Evolutionary conservation across 2,113 vertebrate genomes (phyloP).

Genomic region (Zapus hudsonius): DNA sequence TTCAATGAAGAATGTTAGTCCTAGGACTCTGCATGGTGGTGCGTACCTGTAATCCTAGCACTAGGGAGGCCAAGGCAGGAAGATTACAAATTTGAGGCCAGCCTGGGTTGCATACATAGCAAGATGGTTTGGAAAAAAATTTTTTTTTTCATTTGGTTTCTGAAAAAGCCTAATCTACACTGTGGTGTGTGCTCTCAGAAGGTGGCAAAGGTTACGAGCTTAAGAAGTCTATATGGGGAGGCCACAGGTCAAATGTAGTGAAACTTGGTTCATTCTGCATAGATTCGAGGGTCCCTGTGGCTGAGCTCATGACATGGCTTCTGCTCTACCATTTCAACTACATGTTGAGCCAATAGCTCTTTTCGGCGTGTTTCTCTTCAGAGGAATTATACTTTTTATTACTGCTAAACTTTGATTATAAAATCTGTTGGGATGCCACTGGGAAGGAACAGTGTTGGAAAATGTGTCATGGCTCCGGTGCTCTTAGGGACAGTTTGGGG

Average conservation of each 20-base stretch:
- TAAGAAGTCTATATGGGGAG: not conserved
- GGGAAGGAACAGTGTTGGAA: not conserved
- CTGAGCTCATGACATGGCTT: not conserved
- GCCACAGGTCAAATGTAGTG: not conserved
- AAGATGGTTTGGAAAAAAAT: not conserved
- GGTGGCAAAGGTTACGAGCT: not conserved
- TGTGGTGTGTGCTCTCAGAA: not conserved
- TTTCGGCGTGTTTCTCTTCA: slow-evolving; percentile 12
- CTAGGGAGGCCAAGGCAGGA: not conserved
- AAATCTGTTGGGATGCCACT: not conserved
- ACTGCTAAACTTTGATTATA: not conserved
- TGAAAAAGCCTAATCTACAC: slow-evolving; percentile 14
- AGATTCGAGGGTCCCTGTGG: not conserved
- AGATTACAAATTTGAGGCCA: not conserved
- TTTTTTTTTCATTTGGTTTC: slow-evolving; percentile 31
- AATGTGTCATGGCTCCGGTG: not conserved
- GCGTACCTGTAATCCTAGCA: not conserved
- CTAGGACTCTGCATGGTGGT: not conserved
- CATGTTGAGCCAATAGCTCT: not conserved
- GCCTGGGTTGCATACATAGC: too few species aligned
- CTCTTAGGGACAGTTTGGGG: not conserved
- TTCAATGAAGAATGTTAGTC: slow-evolving; percentile 12
- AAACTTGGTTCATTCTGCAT: not conserved
- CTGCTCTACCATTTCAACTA: not conserved
- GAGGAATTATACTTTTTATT: slow-evolving; percentile 9